Conservation (phyloP, 1,140 invertebrate genomes). For the Tetramorium alpestre region DNA sequence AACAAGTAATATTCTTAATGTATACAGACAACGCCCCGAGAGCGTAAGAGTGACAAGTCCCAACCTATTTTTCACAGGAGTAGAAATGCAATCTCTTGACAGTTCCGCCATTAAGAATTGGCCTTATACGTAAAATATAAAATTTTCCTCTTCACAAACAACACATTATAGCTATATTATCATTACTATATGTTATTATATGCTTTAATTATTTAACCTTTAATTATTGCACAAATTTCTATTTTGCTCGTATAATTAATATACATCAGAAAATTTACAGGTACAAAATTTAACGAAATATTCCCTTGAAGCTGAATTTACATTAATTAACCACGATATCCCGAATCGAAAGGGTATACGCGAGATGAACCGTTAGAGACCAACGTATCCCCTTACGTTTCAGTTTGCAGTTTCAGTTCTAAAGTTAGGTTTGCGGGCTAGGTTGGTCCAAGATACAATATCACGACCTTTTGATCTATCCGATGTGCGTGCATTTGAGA, state of each 20-base stretch:
- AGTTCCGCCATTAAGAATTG: slow-evolving; percentile 8
- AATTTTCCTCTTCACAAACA: neutral
- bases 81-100: slow-evolving; percentile 7
- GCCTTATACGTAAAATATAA: neutral
- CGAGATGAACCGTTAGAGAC: neutral
- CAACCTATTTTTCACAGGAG: neutral
- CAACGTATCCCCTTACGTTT: neutral
- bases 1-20: slow-evolving; percentile 56
- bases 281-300: neutral
- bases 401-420: slow-evolving; percentile 1
- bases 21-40: slow-evolving; percentile 11
- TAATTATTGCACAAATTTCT: neutral
- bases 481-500: slow-evolving; percentile 45
- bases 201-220: neutral
- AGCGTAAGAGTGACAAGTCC: slow-evolving; percentile 3
- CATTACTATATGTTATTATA: neutral
- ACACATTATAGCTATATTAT: neutral
- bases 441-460: neutral
- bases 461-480: slow-evolving; percentile 41
- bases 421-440: slow-evolving; percentile 13
- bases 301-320: neutral
- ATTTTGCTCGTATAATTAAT: neutral
- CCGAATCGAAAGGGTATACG: neutral
- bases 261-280: neutral
- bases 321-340: neutral